Conservation (phyloP, 2,113 vertebrate genomes). For the Heloderma charlesbogerti region DNA sequence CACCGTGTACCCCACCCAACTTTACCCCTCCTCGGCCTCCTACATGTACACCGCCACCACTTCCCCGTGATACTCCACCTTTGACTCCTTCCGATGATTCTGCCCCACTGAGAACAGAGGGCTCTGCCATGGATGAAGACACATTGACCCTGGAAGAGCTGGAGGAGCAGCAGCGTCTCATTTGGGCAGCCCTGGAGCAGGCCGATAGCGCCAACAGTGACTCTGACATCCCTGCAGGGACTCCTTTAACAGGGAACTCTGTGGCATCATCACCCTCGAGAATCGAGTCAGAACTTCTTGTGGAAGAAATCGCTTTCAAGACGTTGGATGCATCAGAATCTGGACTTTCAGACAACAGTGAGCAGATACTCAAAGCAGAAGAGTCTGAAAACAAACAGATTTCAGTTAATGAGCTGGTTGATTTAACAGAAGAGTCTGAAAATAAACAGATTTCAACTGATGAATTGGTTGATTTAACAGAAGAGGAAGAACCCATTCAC, state of each 20-base stretch:
- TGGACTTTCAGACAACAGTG: neutral
- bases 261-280: constrained; percentile 81
- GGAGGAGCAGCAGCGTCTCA: constrained; percentile 93
- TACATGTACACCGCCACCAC: constrained; percentile 81
- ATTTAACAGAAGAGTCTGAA: constrained; percentile 1
- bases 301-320: constrained; percentile 57
- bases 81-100: constrained; percentile 77
- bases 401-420: neutral
- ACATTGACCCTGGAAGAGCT: constrained; percentile 92
- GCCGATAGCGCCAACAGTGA: constrained; percentile 89
- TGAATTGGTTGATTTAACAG: constrained; percentile 28
- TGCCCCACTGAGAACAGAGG: constrained; percentile 65
- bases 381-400: neutral
- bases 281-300: constrained; percentile 71
- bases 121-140: constrained; percentile 85
- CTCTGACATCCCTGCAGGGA: constrained; percentile 83
- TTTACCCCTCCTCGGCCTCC: constrained; percentile 68
- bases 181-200: constrained; percentile 93
- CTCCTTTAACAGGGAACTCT: constrained; percentile 83
- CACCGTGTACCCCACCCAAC: constrained; percentile 74
- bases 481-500: neutral
- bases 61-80: constrained; percentile 85
- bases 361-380: constrained; percentile 36
- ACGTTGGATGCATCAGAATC: constrained; percentile 53
- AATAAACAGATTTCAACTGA: constrained; percentile 26